These are phyloP conservation scores for Geotrupes spiniger DNA, from an alignment of 2,888 invertebrate genomes.

Conservation along the genomic window DNA sequence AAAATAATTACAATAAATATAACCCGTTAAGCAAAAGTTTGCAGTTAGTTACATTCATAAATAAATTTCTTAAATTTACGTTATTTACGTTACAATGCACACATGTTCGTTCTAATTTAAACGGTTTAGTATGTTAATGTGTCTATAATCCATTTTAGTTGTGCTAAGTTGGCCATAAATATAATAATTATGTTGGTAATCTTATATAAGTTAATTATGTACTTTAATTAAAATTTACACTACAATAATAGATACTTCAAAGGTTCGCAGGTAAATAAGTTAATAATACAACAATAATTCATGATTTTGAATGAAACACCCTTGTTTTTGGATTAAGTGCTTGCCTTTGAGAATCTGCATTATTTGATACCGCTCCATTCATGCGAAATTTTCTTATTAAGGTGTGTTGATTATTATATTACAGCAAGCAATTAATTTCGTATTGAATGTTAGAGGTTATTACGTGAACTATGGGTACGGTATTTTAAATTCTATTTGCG, in stretches of 20 bases:
- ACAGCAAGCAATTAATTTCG: no score
- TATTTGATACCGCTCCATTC: conserved; percentile 9
- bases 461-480: no score
- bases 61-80: no score
- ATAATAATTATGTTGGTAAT: conserved; percentile 19
- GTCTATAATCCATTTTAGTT: no score
- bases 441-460: no score
- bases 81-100: no score
- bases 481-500: no score
- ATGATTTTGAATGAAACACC: conserved; percentile 12
- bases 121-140: no score
- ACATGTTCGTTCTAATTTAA: no score
- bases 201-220: conserved; percentile 20
- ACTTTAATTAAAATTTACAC: conserved; percentile 21
- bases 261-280: conserved; percentile 17
- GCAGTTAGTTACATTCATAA: no score
- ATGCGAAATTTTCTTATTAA: conserved; percentile 9
- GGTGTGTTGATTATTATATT: neutral
- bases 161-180: conserved; percentile 10
- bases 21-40: no score
- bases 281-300: conserved; percentile 21
- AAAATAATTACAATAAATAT: no score
- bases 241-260: conserved; percentile 23
- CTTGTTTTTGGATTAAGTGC: conserved; percentile 19
- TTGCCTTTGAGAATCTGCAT: conserved; percentile 13